Evolutionary conservation across 2,888 invertebrate species (phyloP), one percentile per base, ranked within the genome.

Genomic region (Anthophora plumipes): DNA sequence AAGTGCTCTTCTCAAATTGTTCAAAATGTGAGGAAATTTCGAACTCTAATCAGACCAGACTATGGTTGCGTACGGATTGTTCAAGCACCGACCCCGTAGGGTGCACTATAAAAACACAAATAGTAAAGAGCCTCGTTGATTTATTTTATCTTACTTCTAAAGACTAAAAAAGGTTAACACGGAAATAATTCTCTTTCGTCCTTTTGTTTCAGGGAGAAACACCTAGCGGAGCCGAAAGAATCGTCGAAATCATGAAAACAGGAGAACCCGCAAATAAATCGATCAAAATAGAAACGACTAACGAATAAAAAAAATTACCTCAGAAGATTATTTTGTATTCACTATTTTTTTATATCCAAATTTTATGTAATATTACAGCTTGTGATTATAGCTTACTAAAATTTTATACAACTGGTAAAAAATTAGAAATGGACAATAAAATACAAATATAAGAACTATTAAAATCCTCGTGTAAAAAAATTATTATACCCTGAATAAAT

Each of bases 71-170:
- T 92, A 92, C 91, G 91, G 91, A 91, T 89, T 90, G 90, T 89
- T 89, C 89, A 90, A 91, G 90, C 90, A 91, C 92, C 92, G 89
- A 92, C 92, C 93, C 92, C 92, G 89, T 84, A 92, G 92, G 93
- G 92, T 89, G 87, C 89, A 92, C 93, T 93, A 79, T 77, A 86
- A 73, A 90, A 89, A 90, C 83, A 85, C 71, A 86, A 85, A 89
- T 83, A 85, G n/a, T 69, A 68, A 75, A 61, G 63, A 64, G 55
- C 52, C 60, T 75, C 60, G 50, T 64, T 80, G 41, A 73, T 67
- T 57, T 66, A 25, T 20, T 48, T 43, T 14, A 4, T 31, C 31
- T 1, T n/a, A n/a, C n/a, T 31, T 31, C 31, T 31, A 31, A 31
- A 31, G 31, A 4, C 31, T 31, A n/a, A n/a, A n/a, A n/a, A n/a